Conservation (phyloP, 2,113 vertebrate genomes). For the Fukomys damarensis region DNA sequence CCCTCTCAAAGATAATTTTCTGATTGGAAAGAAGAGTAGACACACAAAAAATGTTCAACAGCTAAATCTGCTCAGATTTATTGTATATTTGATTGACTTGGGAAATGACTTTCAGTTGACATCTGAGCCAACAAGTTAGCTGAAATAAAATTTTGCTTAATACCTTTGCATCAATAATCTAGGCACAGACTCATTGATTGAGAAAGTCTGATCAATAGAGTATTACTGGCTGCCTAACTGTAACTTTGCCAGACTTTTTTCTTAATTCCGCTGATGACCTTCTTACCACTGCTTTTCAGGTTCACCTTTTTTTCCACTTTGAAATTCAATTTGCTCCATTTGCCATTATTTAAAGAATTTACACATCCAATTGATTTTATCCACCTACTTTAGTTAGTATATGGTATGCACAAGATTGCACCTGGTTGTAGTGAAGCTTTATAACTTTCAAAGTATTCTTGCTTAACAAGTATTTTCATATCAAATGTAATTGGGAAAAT, state of each 20-base stretch:
- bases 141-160: constrained; percentile 93
- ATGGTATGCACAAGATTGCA: constrained; percentile 75
- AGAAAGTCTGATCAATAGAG: constrained; percentile 91
- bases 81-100: constrained; percentile 89
- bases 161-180: constrained; percentile 92
- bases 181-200: constrained; percentile 90
- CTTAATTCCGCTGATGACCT: constrained; percentile 90
- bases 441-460: constrained; percentile 59
- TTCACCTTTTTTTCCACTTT: constrained; percentile 85
- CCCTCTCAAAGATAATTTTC: constrained; percentile 79
- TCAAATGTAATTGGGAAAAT: constrained; percentile 55
- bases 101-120: constrained; percentile 92
- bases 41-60: constrained; percentile 79
- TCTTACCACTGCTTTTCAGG: constrained; percentile 85
- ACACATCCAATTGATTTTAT: constrained; percentile 86
- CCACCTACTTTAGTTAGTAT: constrained; percentile 78
- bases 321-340: constrained; percentile 89
- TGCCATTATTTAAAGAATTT: constrained; percentile 90
- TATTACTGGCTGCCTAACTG: constrained; percentile 90
- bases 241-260: constrained; percentile 89
- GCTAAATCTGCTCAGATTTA: constrained; percentile 86
- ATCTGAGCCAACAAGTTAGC: constrained; percentile 92
- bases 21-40: constrained; percentile 77
- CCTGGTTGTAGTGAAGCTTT: constrained; percentile 72
- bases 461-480: constrained; percentile 58